Base-by-base conservation (phyloP, 2,113 vertebrate species). In the Irena cyanogastra region DNA sequence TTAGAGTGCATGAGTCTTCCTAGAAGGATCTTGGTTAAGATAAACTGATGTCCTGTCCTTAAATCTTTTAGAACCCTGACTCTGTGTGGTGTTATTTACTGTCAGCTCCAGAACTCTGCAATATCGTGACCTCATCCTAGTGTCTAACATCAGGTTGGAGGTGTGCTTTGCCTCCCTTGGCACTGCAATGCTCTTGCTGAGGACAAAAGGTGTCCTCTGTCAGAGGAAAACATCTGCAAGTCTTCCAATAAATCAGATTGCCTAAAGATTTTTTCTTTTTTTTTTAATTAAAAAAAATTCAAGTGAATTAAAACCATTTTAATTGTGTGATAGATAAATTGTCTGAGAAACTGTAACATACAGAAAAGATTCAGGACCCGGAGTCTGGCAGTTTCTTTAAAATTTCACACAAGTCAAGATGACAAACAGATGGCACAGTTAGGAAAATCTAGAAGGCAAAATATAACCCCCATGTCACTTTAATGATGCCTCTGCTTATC, bases 391-490 rank as follows among this genome's bases (percentile, higher is more conserved):
- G 44, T 83, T 80, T 87, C 64, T 94, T 92, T 83, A 52, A 64
- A 92, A 86, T 94, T 94, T 95, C 83, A 63, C 35, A 28, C 9
- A 89, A 90, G 66, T 66, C 11, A 0, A 85, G 64, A 83, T 91
- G 92, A 91, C 82, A 95, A 96, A 96, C 77, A 95, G 83, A 95
- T 93, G 91, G 64, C 74, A 94, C 21, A 37, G 83, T 83, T 28
- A 94, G 42, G 72, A 93, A 97, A 97, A 97, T 83, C 90, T 86
- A 91, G 93, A 95, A 95, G 76, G 85, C 69, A 96, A 97, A 97
- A 93, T 96, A 82, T 83, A 90, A 66, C 60, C 84, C 89, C 71
- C 82, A 27, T 71, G 87, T 93, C 91, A 86, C 76, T 91, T 91
- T 82, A 95, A 96, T 81, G 90, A 91, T 94, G 72, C 74, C 56